A percentile compares a stretch with the other conserved stretches of the same genome.
These are phyloP conservation scores for Hippasteria phrygiana DNA, from an alignment of 53 echinoderm and acorn worm genomes.

Conservation along the genomic window DNA sequence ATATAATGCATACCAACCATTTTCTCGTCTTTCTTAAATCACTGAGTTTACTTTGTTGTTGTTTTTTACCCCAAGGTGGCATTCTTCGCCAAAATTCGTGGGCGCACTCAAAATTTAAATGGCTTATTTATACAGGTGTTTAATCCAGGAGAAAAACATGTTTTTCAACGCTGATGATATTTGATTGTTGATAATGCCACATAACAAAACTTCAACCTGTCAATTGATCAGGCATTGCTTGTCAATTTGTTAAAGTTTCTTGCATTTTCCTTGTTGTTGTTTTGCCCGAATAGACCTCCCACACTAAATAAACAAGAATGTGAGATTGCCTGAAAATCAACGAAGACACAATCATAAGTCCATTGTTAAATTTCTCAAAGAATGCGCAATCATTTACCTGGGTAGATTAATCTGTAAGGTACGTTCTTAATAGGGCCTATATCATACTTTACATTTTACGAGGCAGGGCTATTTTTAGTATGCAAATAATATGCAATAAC, in stretches of 20 bases:
- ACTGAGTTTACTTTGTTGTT: background rate
- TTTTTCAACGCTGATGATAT: background rate
- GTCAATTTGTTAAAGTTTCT: background rate
- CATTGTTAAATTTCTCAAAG: too few species aligned
- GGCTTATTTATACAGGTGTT: background rate
- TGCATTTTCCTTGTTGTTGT: background rate
- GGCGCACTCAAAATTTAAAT: constrained; percentile 4
- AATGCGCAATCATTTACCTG: too few species aligned
- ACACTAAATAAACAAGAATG: background rate
- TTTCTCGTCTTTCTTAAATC: background rate
- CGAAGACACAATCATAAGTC: too few species aligned
- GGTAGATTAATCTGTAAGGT: too few species aligned
- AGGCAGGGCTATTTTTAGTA: too few species aligned
- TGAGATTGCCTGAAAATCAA: too few species aligned
- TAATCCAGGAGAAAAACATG: constrained; percentile 1
- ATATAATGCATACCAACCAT: background rate
- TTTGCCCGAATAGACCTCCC: background rate
- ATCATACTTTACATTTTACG: too few species aligned
- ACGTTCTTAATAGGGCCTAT: too few species aligned
- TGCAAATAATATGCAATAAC: too few species aligned
- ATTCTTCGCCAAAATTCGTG: constrained; percentile 4
- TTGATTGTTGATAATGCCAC: background rate
- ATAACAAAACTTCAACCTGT: background rate
- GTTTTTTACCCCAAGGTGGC: background rate
- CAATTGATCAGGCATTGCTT: background rate